A percentile compares a stretch with the other conserved stretches of the same genome.
Evolutionary conservation across 2,888 invertebrate species (phyloP).

Genomic region (Chelonus formosanus): DNA sequence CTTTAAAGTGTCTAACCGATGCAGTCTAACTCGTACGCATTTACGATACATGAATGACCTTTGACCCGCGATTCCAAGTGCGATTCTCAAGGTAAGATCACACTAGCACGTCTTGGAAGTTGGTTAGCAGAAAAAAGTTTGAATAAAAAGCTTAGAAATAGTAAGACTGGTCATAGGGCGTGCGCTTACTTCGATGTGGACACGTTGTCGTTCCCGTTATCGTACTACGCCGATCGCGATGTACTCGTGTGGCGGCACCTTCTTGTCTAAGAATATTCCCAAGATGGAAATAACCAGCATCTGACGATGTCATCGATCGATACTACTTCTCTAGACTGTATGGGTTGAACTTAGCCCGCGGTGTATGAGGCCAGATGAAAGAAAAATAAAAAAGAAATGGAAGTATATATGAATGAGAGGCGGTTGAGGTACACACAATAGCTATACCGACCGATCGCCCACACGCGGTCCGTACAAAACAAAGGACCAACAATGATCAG

Average conservation of each 20-base stretch:
- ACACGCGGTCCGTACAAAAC: too few species aligned
- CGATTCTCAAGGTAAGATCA: slow-evolving; percentile 23
- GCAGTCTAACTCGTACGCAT: slow-evolving; percentile 24
- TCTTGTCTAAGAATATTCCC: slow-evolving; percentile 33
- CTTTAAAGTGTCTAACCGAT: too few species aligned
- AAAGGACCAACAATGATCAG: too few species aligned
- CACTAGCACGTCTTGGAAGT: slow-evolving; percentile 9
- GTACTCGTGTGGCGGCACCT: slow-evolving; percentile 29
- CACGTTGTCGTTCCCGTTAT: slow-evolving; percentile 44
- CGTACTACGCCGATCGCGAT: slow-evolving; percentile 37
- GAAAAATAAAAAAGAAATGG: not conserved
- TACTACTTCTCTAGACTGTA: slow-evolving; percentile 9
- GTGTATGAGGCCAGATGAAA: not conserved
- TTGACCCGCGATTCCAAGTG: slow-evolving; percentile 36
- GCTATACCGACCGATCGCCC: too few species aligned
- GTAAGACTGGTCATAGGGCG: slow-evolving; percentile 36
- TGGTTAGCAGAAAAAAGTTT: not conserved
- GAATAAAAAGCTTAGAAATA: not conserved
- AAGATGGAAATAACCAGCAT: slow-evolving; percentile 29
- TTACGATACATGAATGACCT: slow-evolving; percentile 42
- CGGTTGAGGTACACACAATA: too few species aligned
- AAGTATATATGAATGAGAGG: too few species aligned
- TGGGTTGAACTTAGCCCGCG: not conserved
- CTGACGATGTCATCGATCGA: slow-evolving; percentile 26
- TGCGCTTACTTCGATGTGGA: slow-evolving; percentile 36